Evolutionary conservation across 2,888 invertebrate species (phyloP).

Genomic region (Syritta pipiens): DNA sequence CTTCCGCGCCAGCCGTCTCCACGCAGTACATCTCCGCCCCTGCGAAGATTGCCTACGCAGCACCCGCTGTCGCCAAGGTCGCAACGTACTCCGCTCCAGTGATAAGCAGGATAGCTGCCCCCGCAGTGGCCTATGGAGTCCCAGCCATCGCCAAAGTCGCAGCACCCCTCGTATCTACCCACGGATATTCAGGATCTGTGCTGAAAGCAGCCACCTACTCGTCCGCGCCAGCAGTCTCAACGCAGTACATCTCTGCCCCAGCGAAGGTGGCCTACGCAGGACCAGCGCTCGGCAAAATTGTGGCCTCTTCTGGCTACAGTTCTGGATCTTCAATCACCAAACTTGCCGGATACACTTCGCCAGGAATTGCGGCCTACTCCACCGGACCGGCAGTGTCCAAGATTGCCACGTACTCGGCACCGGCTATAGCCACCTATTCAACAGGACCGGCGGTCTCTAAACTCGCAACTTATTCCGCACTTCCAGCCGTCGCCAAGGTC

Average conservation of each 20-base stretch:
- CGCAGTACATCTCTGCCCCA: slow-evolving; percentile 74
- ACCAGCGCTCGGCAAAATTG: slow-evolving; percentile 58
- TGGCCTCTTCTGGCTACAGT: slow-evolving; percentile 47
- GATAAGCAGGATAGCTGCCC: slow-evolving; percentile 28
- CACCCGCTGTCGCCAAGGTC: slow-evolving; percentile 70
- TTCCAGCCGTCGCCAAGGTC: slow-evolving; percentile 50
- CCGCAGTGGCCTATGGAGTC: neutral
- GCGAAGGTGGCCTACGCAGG: slow-evolving; percentile 57
- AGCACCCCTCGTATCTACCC: neutral
- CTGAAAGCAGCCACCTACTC: slow-evolving; percentile 26
- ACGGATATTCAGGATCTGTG: too few relatives aligned
- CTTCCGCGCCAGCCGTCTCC: slow-evolving; percentile 70
- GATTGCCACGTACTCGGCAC: slow-evolving; percentile 70
- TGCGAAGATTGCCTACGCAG: slow-evolving; percentile 62
- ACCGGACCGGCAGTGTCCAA: slow-evolving; percentile 51
- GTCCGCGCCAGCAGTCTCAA: slow-evolving; percentile 66
- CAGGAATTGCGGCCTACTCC: slow-evolving; percentile 43
- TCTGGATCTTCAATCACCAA: slow-evolving; percentile 58
- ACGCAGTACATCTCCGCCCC: slow-evolving; percentile 74
- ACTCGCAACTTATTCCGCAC: slow-evolving; percentile 73
- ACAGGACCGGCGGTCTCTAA: slow-evolving; percentile 34
- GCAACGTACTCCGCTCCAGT: slow-evolving; percentile 71
- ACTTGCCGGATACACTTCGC: slow-evolving; percentile 62
- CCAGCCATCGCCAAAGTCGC: neutral
- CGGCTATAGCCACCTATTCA: slow-evolving; percentile 33